Base-by-base conservation (phyloP, 2,888 invertebrate species). In the Amiota mariae region DNA sequence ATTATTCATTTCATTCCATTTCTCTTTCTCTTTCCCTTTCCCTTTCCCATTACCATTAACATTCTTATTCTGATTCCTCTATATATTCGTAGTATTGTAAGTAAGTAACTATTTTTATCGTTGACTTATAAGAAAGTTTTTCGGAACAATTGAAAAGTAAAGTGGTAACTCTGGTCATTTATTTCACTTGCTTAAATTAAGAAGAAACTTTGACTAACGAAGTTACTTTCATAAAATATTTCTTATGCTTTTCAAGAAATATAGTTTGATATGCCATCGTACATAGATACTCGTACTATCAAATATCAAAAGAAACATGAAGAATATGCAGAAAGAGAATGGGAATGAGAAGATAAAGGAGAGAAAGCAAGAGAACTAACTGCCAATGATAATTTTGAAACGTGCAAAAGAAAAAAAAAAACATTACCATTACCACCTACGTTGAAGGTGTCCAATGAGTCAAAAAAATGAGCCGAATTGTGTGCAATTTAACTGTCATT, bases 141-240 rank as follows among this genome's bases (percentile, higher is more conserved):
- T 80, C 72, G 71, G 75, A 80, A 80, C 82, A 86, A 86, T 86
- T 86, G 85, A 86, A 86, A 85, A 78, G 76, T 59, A 11, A 20
- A 54, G 18, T 11, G 24, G 59, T 11, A 81, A 80, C 79, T 80
- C 77, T 76, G 77, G 78, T 78, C 81, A 80, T 79, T 80, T 78
- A 76, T 79, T 81, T 79, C 74, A 77, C 77, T 78, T 79, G 78
- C 75, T 67, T 73, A 72, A 75, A 76, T 56, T 71, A 49, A 11
- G 49, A 49, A 11, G 49, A 67, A 67, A 49, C 18, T 48, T 81
- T 82, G 18, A 59, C 59, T 59, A 9, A 13, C 59, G 18, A 59
- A 59, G 59, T 59, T 20, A 59, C 59, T 15, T 12, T 20, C 18
- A 11, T 10, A 61, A 77, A 79, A 78, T 78, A 81, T 80, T 79